A percentile compares a stretch with the other conserved stretches of the same genome.
These are phyloP conservation scores for Alentia gelatinosa DNA, from an alignment of 2,888 invertebrate genomes.

Conservation along the genomic window DNA sequence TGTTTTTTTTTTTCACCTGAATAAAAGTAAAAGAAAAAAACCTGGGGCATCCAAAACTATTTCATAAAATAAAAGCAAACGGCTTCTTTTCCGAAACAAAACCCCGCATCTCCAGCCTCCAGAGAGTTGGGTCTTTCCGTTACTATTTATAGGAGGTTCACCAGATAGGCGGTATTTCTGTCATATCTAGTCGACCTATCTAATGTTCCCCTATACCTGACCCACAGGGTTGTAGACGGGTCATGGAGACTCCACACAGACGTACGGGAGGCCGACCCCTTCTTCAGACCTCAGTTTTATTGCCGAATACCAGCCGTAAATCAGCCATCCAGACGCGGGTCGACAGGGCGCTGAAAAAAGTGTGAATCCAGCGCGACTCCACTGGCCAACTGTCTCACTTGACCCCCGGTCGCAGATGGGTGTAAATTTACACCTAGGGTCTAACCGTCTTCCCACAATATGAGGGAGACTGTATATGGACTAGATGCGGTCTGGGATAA, in stretches of 20 bases:
- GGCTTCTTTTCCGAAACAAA: too few relatives aligned
- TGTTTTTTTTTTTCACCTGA: too few relatives aligned
- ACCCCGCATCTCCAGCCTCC: too few relatives aligned
- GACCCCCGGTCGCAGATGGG: neutral
- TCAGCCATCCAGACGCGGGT: neutral
- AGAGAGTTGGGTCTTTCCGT: too few relatives aligned
- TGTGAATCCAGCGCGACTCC: neutral
- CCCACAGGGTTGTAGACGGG: neutral
- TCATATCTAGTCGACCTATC: neutral
- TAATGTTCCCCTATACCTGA: neutral
- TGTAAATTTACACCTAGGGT: constrained; percentile 1
- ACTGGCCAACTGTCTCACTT: neutral
- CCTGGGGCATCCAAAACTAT: too few relatives aligned
- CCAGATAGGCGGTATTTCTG: too few relatives aligned
- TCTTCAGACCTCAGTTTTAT: constrained; percentile 2
- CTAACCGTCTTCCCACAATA: neutral
- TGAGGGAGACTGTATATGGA: neutral
- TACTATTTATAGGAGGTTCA: too few relatives aligned
- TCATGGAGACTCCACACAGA: too few relatives aligned
- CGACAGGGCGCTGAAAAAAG: neutral
- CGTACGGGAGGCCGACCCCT: too few relatives aligned
- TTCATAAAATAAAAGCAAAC: too few relatives aligned
- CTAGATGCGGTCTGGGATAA: neutral
- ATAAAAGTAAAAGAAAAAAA: too few relatives aligned
- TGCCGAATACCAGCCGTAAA: constrained; percentile 29